Percentiles rank a stretch among this genome's conserved stretches.
These are phyloP conservation scores for Bursaphelenchus mucronatus DNA, from an alignment of 1,140 invertebrate species.

Conservation along the genomic window DNA sequence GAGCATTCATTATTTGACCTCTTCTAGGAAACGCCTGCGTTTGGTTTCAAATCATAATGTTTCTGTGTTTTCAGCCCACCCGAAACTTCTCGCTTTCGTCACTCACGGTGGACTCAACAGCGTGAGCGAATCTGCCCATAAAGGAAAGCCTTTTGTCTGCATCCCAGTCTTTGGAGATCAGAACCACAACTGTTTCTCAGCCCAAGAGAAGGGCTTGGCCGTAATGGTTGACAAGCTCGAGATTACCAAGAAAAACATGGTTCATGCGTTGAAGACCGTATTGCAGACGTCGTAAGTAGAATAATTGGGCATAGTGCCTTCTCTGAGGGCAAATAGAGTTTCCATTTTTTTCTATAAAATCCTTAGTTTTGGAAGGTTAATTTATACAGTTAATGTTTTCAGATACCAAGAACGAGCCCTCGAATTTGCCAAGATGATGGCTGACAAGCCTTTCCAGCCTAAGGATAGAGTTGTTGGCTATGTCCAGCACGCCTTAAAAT, in stretches of 20 bases:
- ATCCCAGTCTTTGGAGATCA: conserved; percentile 15
- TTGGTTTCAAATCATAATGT: conserved; percentile 47
- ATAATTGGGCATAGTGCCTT: not conserved
- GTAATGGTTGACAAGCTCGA: conserved; percentile 7
- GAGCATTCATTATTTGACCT: conserved; percentile 67
- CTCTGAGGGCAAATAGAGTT: too few species aligned
- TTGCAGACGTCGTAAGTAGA: conserved; percentile 3
- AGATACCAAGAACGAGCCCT: conserved; percentile 2
- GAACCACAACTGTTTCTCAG: not conserved
- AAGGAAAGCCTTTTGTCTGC: not conserved
- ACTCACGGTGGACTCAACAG: conserved; percentile 5
- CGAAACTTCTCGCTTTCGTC: conserved; percentile 14
- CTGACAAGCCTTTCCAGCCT: not conserved
- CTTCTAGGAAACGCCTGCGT: conserved; percentile 70
- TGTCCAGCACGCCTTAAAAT: not conserved
- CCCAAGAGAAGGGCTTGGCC: not conserved
- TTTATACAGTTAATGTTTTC: too few species aligned
- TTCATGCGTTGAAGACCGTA: conserved; percentile 9
- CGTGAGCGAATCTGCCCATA: not conserved
- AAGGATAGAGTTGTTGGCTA: not conserved
- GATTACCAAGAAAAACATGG: not conserved
- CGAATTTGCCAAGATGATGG: not conserved
- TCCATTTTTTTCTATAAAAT: too few species aligned
- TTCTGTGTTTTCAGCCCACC: conserved; percentile 17
- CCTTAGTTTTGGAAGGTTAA: too few species aligned